Evolutionary conservation across 2,797 vertebrate species (phyloP).

Genomic region (Oryzias sinensis): DNA sequence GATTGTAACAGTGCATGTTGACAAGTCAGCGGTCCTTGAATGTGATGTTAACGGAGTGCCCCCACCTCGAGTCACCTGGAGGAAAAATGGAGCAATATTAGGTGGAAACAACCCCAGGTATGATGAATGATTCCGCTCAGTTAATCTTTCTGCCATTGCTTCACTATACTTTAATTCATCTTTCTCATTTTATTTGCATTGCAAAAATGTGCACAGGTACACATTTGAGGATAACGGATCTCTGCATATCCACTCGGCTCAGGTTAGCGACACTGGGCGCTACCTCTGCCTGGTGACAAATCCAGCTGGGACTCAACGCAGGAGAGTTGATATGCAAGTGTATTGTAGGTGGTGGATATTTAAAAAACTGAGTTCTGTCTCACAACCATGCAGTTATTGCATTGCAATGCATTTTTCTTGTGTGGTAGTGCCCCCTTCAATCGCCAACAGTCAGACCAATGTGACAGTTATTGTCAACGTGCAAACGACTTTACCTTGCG

Average conservation of each 20-base stretch:
- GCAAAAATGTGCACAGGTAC: slow-evolving; percentile 74
- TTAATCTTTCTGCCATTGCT: not conserved
- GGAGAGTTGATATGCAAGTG: slow-evolving; percentile 86
- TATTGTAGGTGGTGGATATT: slow-evolving; percentile 74
- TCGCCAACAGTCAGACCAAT: slow-evolving; percentile 80
- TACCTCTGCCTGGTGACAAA: slow-evolving; percentile 95
- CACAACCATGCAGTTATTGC: not conserved
- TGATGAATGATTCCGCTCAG: not conserved
- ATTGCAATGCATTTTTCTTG: not conserved
- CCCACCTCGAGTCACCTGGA: slow-evolving; percentile 88
- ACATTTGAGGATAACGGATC: slow-evolving; percentile 83
- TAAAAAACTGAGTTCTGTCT: not conserved
- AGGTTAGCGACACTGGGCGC: slow-evolving; percentile 85
- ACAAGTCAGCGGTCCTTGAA: slow-evolving; percentile 79
- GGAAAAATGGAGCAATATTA: slow-evolving; percentile 89
- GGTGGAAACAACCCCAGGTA: slow-evolving; percentile 84
- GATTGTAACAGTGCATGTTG: slow-evolving; percentile 72
- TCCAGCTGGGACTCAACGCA: slow-evolving; percentile 86
- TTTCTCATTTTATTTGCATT: not conserved
- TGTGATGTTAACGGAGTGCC: slow-evolving; percentile 87
- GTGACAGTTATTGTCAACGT: slow-evolving; percentile 89
- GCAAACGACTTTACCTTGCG: slow-evolving; percentile 91
- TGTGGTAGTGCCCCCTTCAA: slow-evolving; percentile 84
- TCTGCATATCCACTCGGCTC: slow-evolving; percentile 82
- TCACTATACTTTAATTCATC: not conserved